Percentiles rank a stretch among this genome's conserved stretches.
These are phyloP conservation scores for Diceros bicornis DNA, from an alignment of 2,797 vertebrate genomes.

Conservation along the genomic window DNA sequence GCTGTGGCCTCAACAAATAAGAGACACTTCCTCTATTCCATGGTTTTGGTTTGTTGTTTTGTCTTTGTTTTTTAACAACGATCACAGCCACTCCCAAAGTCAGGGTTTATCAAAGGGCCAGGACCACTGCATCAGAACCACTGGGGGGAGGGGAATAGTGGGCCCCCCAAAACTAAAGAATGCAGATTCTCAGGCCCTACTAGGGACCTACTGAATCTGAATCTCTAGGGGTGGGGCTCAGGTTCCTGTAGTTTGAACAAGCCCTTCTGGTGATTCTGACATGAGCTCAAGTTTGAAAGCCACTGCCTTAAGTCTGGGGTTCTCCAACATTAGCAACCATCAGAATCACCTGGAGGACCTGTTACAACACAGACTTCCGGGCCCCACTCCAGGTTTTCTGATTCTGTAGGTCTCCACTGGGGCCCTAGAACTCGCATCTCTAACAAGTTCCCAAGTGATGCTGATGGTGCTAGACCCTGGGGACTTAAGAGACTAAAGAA, in stretches of 20 bases:
- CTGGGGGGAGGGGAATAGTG: accelerated
- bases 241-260: neutral
- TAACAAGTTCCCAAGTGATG: neutral
- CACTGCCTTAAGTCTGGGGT: neutral
- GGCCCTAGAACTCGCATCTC: neutral
- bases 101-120: neutral
- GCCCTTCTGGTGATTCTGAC: neutral
- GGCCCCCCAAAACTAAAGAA: neutral
- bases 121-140: neutral
- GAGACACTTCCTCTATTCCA: neutral
- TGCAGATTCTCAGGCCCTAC: neutral
- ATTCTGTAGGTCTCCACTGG: neutral
- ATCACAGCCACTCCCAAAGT: neutral
- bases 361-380: neutral
- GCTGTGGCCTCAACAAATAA: neutral
- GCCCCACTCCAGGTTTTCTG: neutral
- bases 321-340: neutral
- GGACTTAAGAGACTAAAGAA: too few species aligned
- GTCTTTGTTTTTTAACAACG: neutral
- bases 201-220: neutral
- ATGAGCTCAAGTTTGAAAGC: neutral
- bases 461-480: neutral
- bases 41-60: neutral
- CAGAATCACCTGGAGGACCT: neutral
- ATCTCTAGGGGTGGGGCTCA: neutral